Conservation (phyloP, 2,113 vertebrate species). For the Lates calcarifer region DNA sequence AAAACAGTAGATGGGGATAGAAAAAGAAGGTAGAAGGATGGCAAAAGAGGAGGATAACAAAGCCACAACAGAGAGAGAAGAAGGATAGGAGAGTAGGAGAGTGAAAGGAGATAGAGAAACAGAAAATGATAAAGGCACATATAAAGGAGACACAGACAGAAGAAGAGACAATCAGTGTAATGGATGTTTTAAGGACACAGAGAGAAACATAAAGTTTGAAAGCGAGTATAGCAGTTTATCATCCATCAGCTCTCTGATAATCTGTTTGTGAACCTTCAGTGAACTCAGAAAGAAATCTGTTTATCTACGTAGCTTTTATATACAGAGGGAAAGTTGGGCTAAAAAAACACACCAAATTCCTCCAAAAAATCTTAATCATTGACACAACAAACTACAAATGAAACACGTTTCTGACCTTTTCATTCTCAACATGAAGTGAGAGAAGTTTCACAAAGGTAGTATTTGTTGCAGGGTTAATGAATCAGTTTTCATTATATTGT, state of each 20-base stretch:
- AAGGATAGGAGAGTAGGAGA: background rate
- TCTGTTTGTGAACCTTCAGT: conserved; percentile 1
- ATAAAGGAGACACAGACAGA: background rate
- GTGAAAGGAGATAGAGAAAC: background rate
- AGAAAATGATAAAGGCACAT: background rate
- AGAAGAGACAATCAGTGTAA: background rate
- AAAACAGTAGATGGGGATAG: background rate
- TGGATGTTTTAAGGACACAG: too few relatives aligned
- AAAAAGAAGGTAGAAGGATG: background rate
- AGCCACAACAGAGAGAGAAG: background rate
- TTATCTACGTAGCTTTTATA: background rate
- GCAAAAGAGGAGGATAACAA: background rate
- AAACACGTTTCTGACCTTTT: background rate
- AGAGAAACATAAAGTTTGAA: background rate
- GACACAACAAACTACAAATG: background rate
- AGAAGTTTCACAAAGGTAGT: background rate
- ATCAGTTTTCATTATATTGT: background rate
- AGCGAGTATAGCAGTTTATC: background rate
- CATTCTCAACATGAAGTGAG: background rate
- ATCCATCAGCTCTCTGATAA: background rate
- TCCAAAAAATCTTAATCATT: background rate
- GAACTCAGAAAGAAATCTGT: conserved; percentile 1
- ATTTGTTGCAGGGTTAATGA: background rate
- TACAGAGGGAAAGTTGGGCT: background rate
- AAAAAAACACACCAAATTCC: background rate